phyloP scores from a whole-genome alignment of 2,888 invertebrate species.

The Hydrotaea cyrtoneurina region DNA sequence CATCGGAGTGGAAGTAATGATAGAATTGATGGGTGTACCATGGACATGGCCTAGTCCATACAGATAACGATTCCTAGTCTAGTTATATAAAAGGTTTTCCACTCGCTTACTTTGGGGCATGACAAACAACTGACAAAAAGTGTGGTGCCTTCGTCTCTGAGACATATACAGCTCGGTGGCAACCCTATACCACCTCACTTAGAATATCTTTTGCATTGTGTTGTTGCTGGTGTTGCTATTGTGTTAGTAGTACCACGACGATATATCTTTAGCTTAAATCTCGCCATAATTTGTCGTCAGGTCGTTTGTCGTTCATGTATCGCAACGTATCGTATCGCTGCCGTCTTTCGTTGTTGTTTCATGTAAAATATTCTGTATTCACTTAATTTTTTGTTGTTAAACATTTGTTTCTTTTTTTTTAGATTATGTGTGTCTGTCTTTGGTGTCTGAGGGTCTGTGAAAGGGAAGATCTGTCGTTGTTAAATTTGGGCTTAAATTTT shows the following conservation, averaged over 20 bases:
- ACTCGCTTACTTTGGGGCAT: no score
- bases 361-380: constrained; percentile 63
- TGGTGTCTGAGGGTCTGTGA: background rate
- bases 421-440: constrained; percentile 1
- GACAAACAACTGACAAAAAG: no score
- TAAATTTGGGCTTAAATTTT: constrained; percentile 21
- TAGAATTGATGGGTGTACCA: no score
- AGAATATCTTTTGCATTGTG: constrained; percentile 5
- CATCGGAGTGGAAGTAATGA: no score
- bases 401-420: constrained; percentile 37
- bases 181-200: constrained; percentile 24
- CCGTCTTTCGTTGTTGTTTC: constrained; percentile 34
- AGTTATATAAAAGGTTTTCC: no score
- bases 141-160: no score
- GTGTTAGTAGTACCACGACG: constrained; percentile 8
- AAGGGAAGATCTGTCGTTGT: background rate
- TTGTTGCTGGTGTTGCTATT: background rate
- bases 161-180: background rate
- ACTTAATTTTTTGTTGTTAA: constrained; percentile 59
- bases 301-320: constrained; percentile 52
- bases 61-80: no score
- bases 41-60: no score
- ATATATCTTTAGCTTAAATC: constrained; percentile 63
- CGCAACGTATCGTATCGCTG: background rate
- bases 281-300: constrained; percentile 64